Conservation (phyloP, 2,113 vertebrate genomes). For the Marmota monax region DNA sequence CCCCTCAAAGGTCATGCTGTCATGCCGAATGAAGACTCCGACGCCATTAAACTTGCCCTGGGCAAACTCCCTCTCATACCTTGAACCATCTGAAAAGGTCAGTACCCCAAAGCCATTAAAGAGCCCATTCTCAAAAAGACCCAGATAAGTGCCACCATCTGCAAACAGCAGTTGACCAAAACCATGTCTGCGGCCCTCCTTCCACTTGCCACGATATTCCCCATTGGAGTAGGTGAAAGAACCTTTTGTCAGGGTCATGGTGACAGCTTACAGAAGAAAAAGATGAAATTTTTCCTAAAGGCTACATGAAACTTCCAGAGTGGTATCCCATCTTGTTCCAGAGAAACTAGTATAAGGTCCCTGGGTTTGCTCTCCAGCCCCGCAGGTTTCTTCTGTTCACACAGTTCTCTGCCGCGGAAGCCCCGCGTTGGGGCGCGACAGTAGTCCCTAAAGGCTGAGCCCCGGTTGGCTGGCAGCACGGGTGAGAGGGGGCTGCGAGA, state of each 20-base stretch:
- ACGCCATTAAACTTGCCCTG: conserved; percentile 98
- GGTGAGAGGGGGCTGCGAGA: neutral
- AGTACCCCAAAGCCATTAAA: conserved; percentile 96
- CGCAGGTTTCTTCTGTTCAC: too few relatives aligned
- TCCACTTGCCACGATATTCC: too few relatives aligned
- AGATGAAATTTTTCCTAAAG: too few relatives aligned
- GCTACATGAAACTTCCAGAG: too few relatives aligned
- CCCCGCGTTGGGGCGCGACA: neutral
- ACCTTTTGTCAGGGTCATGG: too few relatives aligned
- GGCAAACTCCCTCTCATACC: conserved; percentile 97
- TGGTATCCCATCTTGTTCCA: too few relatives aligned
- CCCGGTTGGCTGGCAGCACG: conserved; percentile 54
- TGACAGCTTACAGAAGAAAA: too few relatives aligned
- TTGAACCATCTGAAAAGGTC: conserved; percentile 96
- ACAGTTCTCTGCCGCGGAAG: neutral
- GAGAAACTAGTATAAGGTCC: too few relatives aligned
- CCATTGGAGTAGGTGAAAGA: too few relatives aligned
- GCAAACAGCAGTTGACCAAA: conserved; percentile 96
- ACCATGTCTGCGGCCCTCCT: conserved; percentile 94
- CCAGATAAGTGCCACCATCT: conserved; percentile 94
- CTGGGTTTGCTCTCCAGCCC: too few relatives aligned
- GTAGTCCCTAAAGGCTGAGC: conserved; percentile 36
- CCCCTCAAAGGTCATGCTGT: conserved; percentile 98
- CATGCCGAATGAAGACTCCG: conserved; percentile 95
- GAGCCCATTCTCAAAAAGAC: conserved; percentile 98